Percentiles rank a stretch among this genome's conserved stretches.
These are phyloP conservation scores for Drosophila persimilis DNA, from an alignment of 1,140 invertebrate species.

Conservation along the genomic window DNA sequence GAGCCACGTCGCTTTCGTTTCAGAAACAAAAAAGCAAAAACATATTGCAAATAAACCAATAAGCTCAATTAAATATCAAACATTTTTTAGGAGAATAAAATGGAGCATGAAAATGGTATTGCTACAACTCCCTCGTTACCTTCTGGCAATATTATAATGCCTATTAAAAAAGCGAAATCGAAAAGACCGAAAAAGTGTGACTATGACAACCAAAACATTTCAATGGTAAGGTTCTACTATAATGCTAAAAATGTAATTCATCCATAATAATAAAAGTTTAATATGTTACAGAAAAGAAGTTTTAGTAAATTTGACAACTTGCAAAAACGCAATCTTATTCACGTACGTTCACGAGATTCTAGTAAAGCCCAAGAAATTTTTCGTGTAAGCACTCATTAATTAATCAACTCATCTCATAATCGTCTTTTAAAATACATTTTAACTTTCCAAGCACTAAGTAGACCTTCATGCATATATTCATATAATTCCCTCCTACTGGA, in stretches of 20 bases:
- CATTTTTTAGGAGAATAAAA: no score
- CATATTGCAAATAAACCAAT: no score
- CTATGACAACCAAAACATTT: neutral
- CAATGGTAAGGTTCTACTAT: neutral
- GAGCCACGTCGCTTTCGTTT: no score
- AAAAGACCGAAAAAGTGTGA: no score
- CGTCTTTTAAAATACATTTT: neutral
- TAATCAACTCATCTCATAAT: constrained; percentile 31
- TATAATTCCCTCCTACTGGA: neutral
- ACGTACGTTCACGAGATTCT: constrained; percentile 87
- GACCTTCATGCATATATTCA: neutral
- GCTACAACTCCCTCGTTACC: no score
- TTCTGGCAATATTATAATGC: no score
- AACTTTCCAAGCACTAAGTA: neutral
- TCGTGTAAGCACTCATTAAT: constrained; percentile 84
- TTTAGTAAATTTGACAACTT: constrained; percentile 90
- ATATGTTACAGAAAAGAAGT: constrained; percentile 87
- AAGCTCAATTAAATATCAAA: no score
- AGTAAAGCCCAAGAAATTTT: constrained; percentile 88
- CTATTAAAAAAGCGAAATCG: no score
- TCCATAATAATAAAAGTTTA: neutral
- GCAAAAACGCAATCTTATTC: constrained; percentile 87
- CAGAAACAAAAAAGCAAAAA: no score
- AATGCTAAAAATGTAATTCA: neutral
- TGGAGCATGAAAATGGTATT: no score